These are phyloP conservation scores for Alentia gelatinosa DNA, from an alignment of 2,888 invertebrate species.

Conservation along the genomic window DNA sequence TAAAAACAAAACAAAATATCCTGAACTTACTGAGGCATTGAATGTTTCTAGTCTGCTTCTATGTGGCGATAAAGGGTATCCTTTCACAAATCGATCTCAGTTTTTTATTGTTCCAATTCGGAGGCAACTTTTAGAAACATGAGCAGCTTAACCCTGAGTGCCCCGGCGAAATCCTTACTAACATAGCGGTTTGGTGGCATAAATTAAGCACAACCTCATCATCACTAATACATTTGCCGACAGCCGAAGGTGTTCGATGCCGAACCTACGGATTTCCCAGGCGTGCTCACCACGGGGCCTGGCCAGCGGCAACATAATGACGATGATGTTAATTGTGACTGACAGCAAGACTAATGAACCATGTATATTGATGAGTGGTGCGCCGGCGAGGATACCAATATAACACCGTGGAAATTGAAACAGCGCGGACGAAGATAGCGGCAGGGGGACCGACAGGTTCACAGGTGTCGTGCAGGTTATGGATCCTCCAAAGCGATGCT, in stretches of 20 bases:
- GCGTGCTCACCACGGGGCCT: background rate
- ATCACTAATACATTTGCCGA: conserved; percentile 26
- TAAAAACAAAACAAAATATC: too few species aligned
- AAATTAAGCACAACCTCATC: background rate
- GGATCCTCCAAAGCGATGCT: background rate
- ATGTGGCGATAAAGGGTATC: too few species aligned
- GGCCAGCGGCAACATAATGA: background rate
- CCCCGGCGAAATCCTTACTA: background rate
- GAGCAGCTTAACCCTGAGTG: too few species aligned
- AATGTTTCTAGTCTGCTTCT: too few species aligned
- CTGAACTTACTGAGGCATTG: too few species aligned
- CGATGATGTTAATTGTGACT: conserved; percentile 34
- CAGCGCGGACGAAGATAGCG: background rate
- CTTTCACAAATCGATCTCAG: too few species aligned
- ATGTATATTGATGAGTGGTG: conserved; percentile 49
- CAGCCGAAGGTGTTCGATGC: background rate
- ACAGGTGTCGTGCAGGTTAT: conserved; percentile 12
- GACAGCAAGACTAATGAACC: conserved; percentile 41
- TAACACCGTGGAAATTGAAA: background rate
- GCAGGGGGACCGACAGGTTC: background rate
- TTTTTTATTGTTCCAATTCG: too few species aligned
- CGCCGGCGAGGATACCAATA: conserved; percentile 10
- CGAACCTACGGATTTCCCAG: background rate
- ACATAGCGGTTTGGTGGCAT: background rate
- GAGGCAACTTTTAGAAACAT: too few species aligned